phyloP scores from a whole-genome alignment of 2,888 invertebrate species.

The Hanleya hanleyi region DNA sequence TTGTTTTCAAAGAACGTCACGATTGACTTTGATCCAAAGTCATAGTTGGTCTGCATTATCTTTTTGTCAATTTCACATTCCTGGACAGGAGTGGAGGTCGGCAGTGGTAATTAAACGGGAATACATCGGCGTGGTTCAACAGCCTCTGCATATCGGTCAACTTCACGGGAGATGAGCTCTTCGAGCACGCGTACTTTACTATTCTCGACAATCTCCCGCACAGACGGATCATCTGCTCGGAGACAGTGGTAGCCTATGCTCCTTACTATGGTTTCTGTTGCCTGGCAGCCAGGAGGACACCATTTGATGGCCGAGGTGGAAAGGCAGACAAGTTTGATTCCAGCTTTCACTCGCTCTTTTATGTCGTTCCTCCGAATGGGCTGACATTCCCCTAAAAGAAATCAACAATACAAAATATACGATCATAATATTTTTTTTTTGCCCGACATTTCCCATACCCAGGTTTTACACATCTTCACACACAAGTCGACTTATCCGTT shows the following conservation, averaged over 20 bases:
- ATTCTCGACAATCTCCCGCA: background rate
- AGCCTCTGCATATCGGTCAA: background rate
- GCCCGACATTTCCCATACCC: too few relatives aligned
- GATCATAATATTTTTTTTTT: too few relatives aligned
- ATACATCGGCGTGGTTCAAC: background rate
- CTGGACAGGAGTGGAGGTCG: too few relatives aligned
- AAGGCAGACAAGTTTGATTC: background rate
- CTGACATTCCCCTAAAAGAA: too few relatives aligned
- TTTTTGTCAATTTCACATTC: too few relatives aligned
- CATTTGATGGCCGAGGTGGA: background rate
- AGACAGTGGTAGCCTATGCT: conserved; percentile 7
- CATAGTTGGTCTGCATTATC: too few relatives aligned
- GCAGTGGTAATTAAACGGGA: background rate
- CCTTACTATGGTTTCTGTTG: background rate
- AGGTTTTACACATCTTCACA: too few relatives aligned
- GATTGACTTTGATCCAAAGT: too few relatives aligned
- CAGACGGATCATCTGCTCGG: background rate
- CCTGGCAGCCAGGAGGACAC: background rate
- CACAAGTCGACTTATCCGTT: too few relatives aligned
- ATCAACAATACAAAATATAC: too few relatives aligned
- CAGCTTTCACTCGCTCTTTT: background rate
- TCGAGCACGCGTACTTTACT: background rate
- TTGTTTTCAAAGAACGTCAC: too few relatives aligned
- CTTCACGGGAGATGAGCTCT: background rate
- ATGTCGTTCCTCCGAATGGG: background rate